Evolutionary conservation across 2,113 vertebrate species (phyloP).

Genomic region (Silurus asotus): DNA sequence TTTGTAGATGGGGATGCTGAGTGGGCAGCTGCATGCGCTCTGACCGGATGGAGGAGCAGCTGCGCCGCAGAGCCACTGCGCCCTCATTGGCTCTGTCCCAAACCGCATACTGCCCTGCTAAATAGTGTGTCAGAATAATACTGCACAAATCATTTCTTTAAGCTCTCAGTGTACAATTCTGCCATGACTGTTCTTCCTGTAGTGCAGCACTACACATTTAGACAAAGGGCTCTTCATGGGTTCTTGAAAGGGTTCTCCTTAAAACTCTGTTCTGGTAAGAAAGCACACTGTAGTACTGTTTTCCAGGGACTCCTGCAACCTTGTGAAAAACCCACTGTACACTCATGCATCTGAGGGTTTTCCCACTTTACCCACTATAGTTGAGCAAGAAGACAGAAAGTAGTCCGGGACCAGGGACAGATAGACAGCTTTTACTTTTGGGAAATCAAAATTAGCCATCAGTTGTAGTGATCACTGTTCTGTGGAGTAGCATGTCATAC

Average conservation of each 20-base stretch:
- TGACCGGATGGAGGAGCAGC: constrained; percentile 48
- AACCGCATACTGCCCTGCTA: constrained; percentile 18
- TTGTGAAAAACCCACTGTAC: background rate
- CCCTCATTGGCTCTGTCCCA: constrained; percentile 17
- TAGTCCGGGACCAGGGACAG: background rate
- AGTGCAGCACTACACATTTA: too few relatives aligned
- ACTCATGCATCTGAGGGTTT: background rate
- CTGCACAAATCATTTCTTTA: background rate
- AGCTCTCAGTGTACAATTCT: background rate
- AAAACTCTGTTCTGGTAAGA: background rate
- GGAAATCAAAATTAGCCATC: background rate
- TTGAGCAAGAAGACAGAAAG: background rate
- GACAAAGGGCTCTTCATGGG: background rate
- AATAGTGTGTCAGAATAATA: constrained; percentile 10
- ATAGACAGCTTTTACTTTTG: background rate
- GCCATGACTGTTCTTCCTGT: background rate
- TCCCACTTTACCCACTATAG: background rate
- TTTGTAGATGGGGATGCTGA: constrained; percentile 1
- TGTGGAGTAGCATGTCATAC: background rate
- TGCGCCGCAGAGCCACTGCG: constrained; percentile 1
- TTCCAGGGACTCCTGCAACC: background rate
- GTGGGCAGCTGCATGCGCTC: constrained; percentile 1
- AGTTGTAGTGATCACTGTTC: background rate
- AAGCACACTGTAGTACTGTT: background rate
- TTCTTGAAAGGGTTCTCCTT: background rate